Evolutionary conservation across 2,888 invertebrate species (phyloP).

Genomic region (Phengaris arion): DNA sequence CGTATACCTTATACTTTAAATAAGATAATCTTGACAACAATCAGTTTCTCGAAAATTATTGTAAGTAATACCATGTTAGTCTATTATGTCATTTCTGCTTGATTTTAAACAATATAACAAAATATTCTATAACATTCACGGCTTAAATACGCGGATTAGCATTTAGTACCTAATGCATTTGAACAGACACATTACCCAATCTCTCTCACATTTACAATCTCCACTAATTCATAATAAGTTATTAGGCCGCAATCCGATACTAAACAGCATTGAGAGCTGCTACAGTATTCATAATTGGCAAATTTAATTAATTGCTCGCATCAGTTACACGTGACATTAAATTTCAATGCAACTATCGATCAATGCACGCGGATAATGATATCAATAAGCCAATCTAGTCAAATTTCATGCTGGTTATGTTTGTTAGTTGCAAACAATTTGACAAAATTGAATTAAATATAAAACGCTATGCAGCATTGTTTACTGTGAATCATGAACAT

Average conservation of each 20-base stretch:
- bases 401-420: neutral
- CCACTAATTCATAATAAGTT: too few relatives aligned
- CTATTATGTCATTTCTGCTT: too few relatives aligned
- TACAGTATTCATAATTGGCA: neutral
- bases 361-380: neutral
- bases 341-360: constrained; percentile 3
- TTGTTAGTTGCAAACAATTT: neutral
- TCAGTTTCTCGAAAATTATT: too few relatives aligned
- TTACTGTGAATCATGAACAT: neutral
- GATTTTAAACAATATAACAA: too few relatives aligned
- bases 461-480: neutral
- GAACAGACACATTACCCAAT: too few relatives aligned
- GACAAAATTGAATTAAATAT: neutral
- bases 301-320: neutral
- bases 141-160: too few relatives aligned
- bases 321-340: neutral
- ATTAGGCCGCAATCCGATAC: too few relatives aligned
- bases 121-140: too few relatives aligned
- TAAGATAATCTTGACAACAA: too few relatives aligned
- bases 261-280: neutral
- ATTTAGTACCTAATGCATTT: too few relatives aligned
- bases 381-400: neutral
- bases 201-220: too few relatives aligned
- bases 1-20: neutral
- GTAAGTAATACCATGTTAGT: too few relatives aligned